Base-by-base conservation (phyloP, 1,140 invertebrate species). In the Aphaenogaster ashmeadi region DNA sequence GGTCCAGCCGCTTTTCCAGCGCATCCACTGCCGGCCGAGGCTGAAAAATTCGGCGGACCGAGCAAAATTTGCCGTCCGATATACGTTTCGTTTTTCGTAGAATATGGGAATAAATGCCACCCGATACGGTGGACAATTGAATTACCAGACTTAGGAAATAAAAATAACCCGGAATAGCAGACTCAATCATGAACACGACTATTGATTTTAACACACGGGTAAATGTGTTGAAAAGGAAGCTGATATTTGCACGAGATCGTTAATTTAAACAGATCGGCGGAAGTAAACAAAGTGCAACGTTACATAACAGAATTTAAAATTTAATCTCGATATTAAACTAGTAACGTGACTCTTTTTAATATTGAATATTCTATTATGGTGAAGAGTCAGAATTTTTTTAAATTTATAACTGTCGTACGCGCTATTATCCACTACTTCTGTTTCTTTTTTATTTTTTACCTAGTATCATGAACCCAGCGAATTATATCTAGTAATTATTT, bases 1-100 rank as follows among this genome's bases (percentile, higher is more conserved):
- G 83, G 41, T 66, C 86, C 18, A 47, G 75, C 38, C 85, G 78
- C 87, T 90, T 90, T 90, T 87, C 89, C 54, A 74, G 33, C 33
- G 33, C 27, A 38, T 80, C 62, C 60, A 44, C 52, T 41, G n/a
- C 11, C 54, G 54, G 27, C 11, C 66, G 66, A 83, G 72, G 67
- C 80, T 47, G 54, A 84, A 81, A 27, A 50, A 50, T 80, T 80
- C 27, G 78, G 78, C 60, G 44, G 4, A 71, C 21, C 50, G 52
- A 33, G 33, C 52, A 44, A 81, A 72, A 81, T 71, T 84, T 84
- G 69, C 64, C 54, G 33, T 74, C 69, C 80, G 69, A 50, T 84
- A 50, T 84, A 84, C 69, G 33, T 74, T 36, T 60, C 41, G 67
- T 47, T 83, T 44, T 58, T 83, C 56, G 13, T 44, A 54, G 67